Evolutionary conservation across 2,888 invertebrate genomes (phyloP).

Genomic region (Acanthoscelides obtectus): DNA sequence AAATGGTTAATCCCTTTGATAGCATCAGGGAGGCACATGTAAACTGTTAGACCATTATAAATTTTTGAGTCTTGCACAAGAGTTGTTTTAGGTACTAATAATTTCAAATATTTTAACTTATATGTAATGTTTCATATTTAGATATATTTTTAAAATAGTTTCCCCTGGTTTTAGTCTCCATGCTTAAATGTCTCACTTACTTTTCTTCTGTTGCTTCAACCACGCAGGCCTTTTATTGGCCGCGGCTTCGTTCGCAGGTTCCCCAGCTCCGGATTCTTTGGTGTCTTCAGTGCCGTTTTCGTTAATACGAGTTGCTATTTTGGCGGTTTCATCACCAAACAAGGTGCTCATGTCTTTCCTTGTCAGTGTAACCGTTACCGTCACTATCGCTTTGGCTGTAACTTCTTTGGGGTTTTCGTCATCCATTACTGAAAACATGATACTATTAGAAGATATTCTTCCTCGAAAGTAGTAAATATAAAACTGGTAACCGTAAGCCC

Average conservation of each 20-base stretch:
- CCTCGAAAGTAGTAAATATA: too few relatives aligned
- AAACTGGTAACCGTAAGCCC: too few relatives aligned
- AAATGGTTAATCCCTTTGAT: too few relatives aligned
- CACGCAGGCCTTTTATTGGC: conserved; percentile 72
- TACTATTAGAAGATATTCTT: neutral
- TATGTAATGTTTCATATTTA: too few relatives aligned
- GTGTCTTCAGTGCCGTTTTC: conserved; percentile 53
- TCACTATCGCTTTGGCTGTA: conserved; percentile 96
- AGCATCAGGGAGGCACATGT: too few relatives aligned
- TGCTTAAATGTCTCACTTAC: conserved; percentile 31
- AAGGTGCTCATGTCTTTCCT: conserved; percentile 80
- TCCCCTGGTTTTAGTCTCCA: too few relatives aligned
- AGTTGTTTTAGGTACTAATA: too few relatives aligned
- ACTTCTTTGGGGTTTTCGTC: conserved; percentile 96
- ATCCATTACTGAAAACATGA: conserved; percentile 72
- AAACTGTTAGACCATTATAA: too few relatives aligned
- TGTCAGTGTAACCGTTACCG: conserved; percentile 85
- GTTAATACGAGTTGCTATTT: conserved; percentile 43
- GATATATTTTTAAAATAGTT: too few relatives aligned
- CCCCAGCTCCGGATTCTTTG: conserved; percentile 30
- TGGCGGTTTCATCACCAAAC: conserved; percentile 72
- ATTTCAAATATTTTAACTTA: too few relatives aligned
- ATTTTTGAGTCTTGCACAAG: too few relatives aligned
- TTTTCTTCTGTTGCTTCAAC: conserved; percentile 66
- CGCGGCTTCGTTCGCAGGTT: conserved; percentile 37